Evolutionary conservation across 2,797 vertebrate genomes (phyloP), one percentile per base, ranked within the genome.

Genomic region (Amblyraja radiata): DNA sequence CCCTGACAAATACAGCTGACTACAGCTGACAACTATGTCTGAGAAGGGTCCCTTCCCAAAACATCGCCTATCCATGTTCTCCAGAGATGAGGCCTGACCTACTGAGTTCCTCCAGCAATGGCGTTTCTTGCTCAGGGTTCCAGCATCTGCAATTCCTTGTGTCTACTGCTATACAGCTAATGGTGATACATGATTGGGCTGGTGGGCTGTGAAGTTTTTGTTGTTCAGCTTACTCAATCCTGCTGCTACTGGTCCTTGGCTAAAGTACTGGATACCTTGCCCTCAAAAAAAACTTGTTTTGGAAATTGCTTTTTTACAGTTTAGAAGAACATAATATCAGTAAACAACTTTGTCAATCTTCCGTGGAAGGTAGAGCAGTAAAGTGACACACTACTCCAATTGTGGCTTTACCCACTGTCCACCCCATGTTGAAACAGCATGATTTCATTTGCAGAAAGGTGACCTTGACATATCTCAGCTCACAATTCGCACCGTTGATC

Each of bases 291-390:
- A 7, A 88, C 32, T 28, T 18, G n/a, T 68, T 65, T 7, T 63
- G 10, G 84, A 88, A 84, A 84, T 68, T 88, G 61, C 63, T 88
- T 68, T 28, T 36, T 88, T n/a, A 65, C 84, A 88, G 32, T 16
- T 65, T 88, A 36, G 0, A 88, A n/a, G 6, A 88, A 68, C 18
- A 88, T 36, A 28, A 13, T 58, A 88, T 36, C 61, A 88, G 63
- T n/a, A 36, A 68, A 18, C 16, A 68, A 36, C 61, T n/a, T 68
- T 36, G 14, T 68, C 0, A 36, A 21, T 21, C 7, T 68, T 88
- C 84, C 21, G 16, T 21, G 61, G n/a, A 88, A 36, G 61, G 13
- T 32, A 88, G 61, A 65, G 65, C 65, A 16, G 61, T 32, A 32
- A 88, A 88, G 65, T 18, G 32, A 8, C 63, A n/a, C 58, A n/a